phyloP scores from a whole-genome alignment of 2,113 vertebrate genomes.

The Neopipo cinnamomea region DNA sequence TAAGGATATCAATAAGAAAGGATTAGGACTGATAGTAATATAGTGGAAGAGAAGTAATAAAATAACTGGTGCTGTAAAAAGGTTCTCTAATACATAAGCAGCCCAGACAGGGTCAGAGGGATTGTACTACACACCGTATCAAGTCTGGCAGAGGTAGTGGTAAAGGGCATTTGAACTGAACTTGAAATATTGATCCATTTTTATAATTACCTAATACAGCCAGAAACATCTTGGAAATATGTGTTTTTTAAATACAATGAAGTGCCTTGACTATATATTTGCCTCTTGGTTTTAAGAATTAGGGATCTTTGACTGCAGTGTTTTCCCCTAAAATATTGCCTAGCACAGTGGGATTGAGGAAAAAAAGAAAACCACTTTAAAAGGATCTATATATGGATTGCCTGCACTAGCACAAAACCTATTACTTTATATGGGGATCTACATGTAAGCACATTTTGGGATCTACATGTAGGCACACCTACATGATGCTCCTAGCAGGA shows the following conservation, averaged over 20 bases:
- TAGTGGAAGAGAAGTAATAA: background rate
- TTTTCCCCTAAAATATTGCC: background rate
- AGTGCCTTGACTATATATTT: background rate
- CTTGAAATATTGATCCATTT: background rate
- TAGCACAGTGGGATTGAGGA: background rate
- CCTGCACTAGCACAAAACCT: background rate
- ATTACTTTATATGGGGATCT: background rate
- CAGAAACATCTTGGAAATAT: background rate
- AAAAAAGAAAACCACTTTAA: background rate
- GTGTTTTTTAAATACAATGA: background rate
- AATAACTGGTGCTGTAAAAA: background rate
- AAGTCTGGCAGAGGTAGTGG: background rate
- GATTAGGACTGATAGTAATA: background rate
- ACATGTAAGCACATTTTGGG: background rate
- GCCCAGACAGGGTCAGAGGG: background rate
- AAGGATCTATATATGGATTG: background rate
- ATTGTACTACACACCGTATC: background rate
- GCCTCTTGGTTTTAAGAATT: background rate
- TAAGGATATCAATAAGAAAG: background rate
- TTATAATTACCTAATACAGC: background rate
- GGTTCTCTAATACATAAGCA: background rate
- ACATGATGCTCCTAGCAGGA: background rate
- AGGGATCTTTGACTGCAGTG: background rate
- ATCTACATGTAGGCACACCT: background rate
- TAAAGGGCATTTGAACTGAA: background rate